Percentiles rank a stretch among this genome's conserved stretches.
Evolutionary conservation across 2,888 invertebrate genomes (phyloP).

Genomic region (Gasteruption jaculator): DNA sequence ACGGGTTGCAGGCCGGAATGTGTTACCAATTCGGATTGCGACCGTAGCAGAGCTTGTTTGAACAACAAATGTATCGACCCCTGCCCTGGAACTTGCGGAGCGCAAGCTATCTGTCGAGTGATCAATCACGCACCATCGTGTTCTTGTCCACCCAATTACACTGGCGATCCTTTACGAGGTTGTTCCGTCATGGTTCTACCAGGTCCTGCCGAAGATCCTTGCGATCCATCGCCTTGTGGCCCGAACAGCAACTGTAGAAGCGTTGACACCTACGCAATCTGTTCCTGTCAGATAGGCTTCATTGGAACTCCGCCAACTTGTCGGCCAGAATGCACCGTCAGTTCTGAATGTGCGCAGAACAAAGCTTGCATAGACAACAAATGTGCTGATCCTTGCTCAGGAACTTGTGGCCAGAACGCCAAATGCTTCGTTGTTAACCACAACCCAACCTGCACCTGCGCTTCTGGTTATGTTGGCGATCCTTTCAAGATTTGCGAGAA

Average conservation of each 20-base stretch:
- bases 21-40: conserved; percentile 77
- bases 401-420: conserved; percentile 76
- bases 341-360: conserved; percentile 77
- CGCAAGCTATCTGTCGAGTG: conserved; percentile 74
- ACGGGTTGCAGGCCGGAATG: conserved; percentile 83
- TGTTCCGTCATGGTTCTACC: conserved; percentile 47
- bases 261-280: conserved; percentile 74
- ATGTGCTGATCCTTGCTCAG: conserved; percentile 77
- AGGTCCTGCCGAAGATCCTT: conserved; percentile 56
- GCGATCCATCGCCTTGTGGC: conserved; percentile 80
- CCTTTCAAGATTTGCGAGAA: conserved; percentile 68
- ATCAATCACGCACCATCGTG: conserved; percentile 81
- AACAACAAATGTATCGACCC: conserved; percentile 84
- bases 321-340: conserved; percentile 78
- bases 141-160: conserved; percentile 71
- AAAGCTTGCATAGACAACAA: conserved; percentile 77
- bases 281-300: conserved; percentile 71
- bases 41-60: conserved; percentile 71
- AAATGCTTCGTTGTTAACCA: conserved; percentile 82
- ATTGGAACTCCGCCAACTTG: conserved; percentile 77
- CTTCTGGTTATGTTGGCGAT: conserved; percentile 74
- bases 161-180: conserved; percentile 68
- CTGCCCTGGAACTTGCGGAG: conserved; percentile 77
- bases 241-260: conserved; percentile 76
- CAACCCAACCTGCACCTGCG: conserved; percentile 82